Conservation (phyloP, 2,797 vertebrate species). For the Smutsia temminckii region DNA sequence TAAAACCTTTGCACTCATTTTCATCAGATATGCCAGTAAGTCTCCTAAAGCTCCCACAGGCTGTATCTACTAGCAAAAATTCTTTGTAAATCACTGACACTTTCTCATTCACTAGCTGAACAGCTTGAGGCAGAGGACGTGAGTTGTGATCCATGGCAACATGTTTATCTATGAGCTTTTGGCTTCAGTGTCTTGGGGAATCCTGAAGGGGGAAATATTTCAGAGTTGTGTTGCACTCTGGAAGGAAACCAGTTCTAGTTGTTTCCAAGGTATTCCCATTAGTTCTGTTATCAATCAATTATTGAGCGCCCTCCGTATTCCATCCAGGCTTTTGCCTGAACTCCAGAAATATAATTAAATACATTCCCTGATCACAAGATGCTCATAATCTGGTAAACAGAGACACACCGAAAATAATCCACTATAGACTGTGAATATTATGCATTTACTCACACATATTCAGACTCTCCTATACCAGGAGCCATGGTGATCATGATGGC, state of each 20-base stretch:
- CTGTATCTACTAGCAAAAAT: neutral
- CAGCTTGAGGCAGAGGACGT: neutral
- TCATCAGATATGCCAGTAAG: neutral
- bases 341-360: neutral
- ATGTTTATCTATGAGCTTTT: neutral
- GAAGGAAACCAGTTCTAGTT: neutral
- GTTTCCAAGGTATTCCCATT: conserved; percentile 25
- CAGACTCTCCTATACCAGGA: neutral
- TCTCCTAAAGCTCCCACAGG: neutral
- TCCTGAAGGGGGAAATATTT: conserved; percentile 27
- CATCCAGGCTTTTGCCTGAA: neutral
- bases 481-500: neutral
- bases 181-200: conserved; percentile 19
- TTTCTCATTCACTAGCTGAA: neutral
- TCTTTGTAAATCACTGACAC: neutral
- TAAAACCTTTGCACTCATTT: neutral
- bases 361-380: neutral
- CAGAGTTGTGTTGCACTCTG: conserved; percentile 10
- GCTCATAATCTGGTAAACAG: neutral
- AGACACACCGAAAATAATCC: neutral
- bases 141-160: neutral
- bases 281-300: conserved; percentile 3
- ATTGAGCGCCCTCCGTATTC: conserved; percentile 18
- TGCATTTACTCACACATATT: neutral
- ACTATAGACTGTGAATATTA: neutral